Conservation (phyloP, 2,797 vertebrate genomes). For the Helicolenus hilgendorfi region DNA sequence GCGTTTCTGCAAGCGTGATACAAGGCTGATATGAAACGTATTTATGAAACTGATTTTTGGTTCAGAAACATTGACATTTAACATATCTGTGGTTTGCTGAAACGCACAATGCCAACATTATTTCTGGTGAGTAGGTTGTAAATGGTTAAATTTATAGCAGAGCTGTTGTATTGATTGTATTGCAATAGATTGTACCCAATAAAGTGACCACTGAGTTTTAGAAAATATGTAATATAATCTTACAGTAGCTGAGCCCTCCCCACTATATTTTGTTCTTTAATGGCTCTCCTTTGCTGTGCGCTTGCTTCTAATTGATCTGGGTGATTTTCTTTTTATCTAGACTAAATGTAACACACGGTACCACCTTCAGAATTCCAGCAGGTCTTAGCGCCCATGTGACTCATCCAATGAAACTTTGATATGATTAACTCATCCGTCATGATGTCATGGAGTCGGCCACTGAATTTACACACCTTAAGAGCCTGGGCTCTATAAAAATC, state of each 20-base stretch:
- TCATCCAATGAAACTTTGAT: constrained; percentile 82
- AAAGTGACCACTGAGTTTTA: neutral
- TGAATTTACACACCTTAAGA: constrained; percentile 76
- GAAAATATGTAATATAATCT: neutral
- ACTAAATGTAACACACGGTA: constrained; percentile 16
- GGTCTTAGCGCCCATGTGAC: constrained; percentile 59
- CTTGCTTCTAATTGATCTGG: neutral
- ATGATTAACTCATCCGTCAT: constrained; percentile 85
- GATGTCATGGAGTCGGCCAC: constrained; percentile 76
- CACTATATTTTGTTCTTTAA: neutral
- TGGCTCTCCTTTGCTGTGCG: neutral
- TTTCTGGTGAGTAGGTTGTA: no score
- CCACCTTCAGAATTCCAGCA: constrained; percentile 43
- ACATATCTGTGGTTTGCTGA: no score
- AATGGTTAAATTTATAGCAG: neutral
- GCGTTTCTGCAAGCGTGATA: no score
- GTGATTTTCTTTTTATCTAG: neutral
- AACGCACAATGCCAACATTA: no score
- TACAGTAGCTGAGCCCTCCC: neutral
- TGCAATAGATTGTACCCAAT: neutral
- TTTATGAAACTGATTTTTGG: no score
- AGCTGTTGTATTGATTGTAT: neutral
- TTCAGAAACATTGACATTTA: no score
- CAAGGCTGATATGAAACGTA: no score
- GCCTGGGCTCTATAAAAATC: constrained; percentile 66